A percentile compares a stretch with the other conserved stretches of the same genome.
These are phyloP conservation scores for Tenodera sinensis DNA, from an alignment of 2,888 invertebrate genomes.

Conservation along the genomic window DNA sequence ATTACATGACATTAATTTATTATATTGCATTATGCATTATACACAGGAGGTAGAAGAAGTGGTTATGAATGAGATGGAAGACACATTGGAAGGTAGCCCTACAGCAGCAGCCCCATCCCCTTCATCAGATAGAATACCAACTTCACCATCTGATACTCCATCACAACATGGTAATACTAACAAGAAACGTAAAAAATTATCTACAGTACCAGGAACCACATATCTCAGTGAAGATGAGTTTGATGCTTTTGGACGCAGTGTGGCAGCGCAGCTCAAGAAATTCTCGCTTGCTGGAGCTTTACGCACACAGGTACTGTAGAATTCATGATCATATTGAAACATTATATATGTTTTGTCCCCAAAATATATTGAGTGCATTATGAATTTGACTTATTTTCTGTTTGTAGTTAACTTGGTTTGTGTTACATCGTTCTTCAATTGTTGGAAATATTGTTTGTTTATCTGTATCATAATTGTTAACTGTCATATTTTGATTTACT, in stretches of 20 bases:
- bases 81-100: neutral
- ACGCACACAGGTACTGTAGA: neutral
- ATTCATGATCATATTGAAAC: no score
- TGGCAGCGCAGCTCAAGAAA: neutral
- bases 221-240: neutral
- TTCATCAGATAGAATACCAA: neutral
- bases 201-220: neutral
- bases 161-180: neutral
- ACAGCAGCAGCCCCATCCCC: neutral
- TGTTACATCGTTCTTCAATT: no score
- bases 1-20: no score
- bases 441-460: no score
- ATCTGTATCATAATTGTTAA: no score
- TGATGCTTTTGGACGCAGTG: conserved; percentile 1
- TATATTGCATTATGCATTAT: neutral
- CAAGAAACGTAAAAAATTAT: neutral
- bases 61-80: neutral
- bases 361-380: no score
- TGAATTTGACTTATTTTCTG: no score
- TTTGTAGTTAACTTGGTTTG: no score
- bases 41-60: neutral
- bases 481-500: no score
- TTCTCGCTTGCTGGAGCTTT: neutral
- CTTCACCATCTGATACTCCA: neutral
- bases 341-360: no score